Conservation (phyloP, 2,113 vertebrate species). For the Mustelus asterias region DNA sequence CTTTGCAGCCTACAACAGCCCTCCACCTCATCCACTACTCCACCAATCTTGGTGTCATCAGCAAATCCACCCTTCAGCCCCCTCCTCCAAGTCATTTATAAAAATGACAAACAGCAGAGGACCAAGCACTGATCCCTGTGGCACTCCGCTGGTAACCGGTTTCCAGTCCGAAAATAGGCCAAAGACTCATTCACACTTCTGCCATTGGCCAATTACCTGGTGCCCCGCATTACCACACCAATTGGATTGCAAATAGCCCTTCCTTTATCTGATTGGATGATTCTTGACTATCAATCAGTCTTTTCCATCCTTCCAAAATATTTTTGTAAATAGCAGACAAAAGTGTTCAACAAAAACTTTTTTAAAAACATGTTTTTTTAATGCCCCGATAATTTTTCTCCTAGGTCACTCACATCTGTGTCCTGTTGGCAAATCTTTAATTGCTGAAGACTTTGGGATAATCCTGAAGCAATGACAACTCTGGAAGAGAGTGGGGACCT, state of each 20-base stretch:
- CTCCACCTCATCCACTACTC: too few species aligned
- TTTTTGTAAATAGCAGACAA: neutral
- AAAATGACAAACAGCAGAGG: too few species aligned
- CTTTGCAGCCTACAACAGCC: too few species aligned
- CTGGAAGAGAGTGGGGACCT: neutral
- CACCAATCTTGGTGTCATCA: too few species aligned
- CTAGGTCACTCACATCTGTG: too few species aligned
- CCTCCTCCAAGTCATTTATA: too few species aligned
- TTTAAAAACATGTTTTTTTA: neutral
- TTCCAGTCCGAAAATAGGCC: too few species aligned
- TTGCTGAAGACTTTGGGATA: neutral
- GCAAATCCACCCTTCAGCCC: too few species aligned
- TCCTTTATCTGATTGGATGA: neutral
- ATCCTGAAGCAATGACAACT: neutral
- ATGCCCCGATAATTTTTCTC: neutral
- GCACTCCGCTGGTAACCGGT: too few species aligned
- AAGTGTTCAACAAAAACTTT: neutral
- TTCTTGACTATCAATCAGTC: neutral
- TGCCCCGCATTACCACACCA: neutral
- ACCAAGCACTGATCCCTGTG: too few species aligned
- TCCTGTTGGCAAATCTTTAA: neutral
- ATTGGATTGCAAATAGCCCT: neutral
- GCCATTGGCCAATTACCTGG: accelerated
- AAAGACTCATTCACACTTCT: neutral
- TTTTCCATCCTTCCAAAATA: neutral